Base-by-base conservation (phyloP, 2,113 vertebrate genomes). In the Sprattus sprattus region DNA sequence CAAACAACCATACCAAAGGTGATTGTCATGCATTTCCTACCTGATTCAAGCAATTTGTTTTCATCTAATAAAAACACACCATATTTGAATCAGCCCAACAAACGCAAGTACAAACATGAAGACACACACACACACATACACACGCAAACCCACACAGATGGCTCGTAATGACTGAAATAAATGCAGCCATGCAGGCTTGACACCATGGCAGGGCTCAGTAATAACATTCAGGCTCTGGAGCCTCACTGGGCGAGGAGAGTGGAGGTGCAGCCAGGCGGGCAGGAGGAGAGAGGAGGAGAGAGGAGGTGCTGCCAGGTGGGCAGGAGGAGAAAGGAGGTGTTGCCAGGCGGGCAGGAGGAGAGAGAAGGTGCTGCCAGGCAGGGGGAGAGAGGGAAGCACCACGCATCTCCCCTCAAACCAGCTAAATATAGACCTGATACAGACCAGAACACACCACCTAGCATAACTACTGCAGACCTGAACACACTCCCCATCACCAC, bases 331-430 rank as follows among this genome's bases (percentile, higher is more conserved):
- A 22, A 18, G 10, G 57, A 22, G 22, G 20, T 5, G 22, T 2
- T 22, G 57, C 18, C 22, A 67, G 64, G n/a, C 18, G n/a, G 64
- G n/a, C n/a, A 67, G 22, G 9, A 52, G n/a, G n/a, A n/a, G n/a
- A n/a, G n/a, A n/a, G n/a, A n/a, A n/a, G n/a, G n/a, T n/a, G n/a
- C n/a, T n/a, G 54, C 54, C 54, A 60, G 54, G 6, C 18, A 39
- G 10, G 11, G 28, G 6, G 82, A 47, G 80, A 85, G 50, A 67
- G 88, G 87, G n/a, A 80, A 81, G 85, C 82, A 83, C 83, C 82
- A 85, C 49, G 81, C 78, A 85, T 47, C 82, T 87, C 16, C 87
- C 85, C 78, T 85, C 80, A 67, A 80, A 81, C 39, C 89, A 57
- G 82, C 52, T 64, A 86, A 83, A 86, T 85, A 85, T 81, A 81